Percentiles rank a stretch among this genome's conserved stretches.
These are phyloP conservation scores for Dromaius novaehollandiae DNA, from an alignment of 2,113 vertebrate species.

Conservation along the genomic window DNA sequence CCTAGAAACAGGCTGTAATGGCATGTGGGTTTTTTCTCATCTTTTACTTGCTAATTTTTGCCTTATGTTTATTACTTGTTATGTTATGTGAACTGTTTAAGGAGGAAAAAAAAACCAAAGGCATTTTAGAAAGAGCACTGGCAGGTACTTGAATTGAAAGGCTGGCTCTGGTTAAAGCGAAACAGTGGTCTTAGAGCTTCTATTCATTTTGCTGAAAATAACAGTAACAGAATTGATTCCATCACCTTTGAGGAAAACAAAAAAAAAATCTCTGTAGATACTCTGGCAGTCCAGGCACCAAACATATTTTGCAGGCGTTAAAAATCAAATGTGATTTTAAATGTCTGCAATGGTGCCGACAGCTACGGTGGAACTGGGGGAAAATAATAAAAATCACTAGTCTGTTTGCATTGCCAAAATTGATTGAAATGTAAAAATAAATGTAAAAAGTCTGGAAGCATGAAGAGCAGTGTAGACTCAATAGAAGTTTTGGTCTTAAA, in stretches of 20 bases:
- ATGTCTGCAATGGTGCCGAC: neutral
- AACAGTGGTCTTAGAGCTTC: conserved; percentile 48
- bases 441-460: neutral
- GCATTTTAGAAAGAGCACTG: conserved; percentile 21
- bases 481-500: neutral
- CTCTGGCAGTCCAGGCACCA: conserved; percentile 31
- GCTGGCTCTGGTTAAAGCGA: conserved; percentile 54
- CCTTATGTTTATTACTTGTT: conserved; percentile 38
- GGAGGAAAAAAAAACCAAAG: neutral
- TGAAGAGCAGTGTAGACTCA: neutral
- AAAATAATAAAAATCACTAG: conserved; percentile 14
- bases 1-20: neutral
- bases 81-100: conserved; percentile 22
- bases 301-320: conserved; percentile 27
- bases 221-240: conserved; percentile 41
- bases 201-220: conserved; percentile 16
- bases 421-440: neutral
- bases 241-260: conserved; percentile 29
- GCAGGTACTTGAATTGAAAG: conserved; percentile 51
- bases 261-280: conserved; percentile 11
- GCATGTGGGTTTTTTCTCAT: conserved; percentile 44
- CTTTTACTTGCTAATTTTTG: conserved; percentile 14
- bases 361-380: neutral
- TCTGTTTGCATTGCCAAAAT: neutral
- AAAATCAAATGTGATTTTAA: neutral